Conservation (phyloP, 2,113 vertebrate genomes). For the Montifringilla adamsi region DNA sequence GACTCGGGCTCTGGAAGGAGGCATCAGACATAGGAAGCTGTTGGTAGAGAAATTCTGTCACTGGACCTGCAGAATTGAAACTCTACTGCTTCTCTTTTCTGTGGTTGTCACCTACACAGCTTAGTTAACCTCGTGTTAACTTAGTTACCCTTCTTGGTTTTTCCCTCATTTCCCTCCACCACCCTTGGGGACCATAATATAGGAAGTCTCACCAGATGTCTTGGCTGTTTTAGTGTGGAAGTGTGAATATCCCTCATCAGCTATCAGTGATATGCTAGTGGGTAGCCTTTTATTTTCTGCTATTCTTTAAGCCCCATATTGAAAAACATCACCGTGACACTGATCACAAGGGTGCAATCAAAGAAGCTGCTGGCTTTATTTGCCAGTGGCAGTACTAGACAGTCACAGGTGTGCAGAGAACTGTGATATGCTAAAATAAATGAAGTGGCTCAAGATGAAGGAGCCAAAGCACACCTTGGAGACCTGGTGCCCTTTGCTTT, state of each 20-base stretch:
- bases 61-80: neutral
- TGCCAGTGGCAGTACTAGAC: neutral
- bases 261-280: neutral
- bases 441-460: neutral
- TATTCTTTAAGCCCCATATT: neutral
- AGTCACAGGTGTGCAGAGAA: neutral
- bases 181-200: neutral
- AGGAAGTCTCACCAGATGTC: neutral
- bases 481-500: neutral
- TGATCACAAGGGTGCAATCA: neutral
- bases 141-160: neutral
- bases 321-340: neutral
- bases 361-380: neutral
- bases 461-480: neutral
- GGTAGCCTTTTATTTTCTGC: neutral
- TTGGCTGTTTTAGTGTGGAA: neutral
- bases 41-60: neutral
- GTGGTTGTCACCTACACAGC: neutral
- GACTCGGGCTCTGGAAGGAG: neutral
- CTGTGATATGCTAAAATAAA: neutral
- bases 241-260: neutral
- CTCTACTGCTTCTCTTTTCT: neutral
- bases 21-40: neutral
- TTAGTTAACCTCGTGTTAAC: neutral
- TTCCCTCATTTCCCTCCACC: neutral